Conservation (phyloP, 2,797 vertebrate species). For the Dallia pectoralis region DNA sequence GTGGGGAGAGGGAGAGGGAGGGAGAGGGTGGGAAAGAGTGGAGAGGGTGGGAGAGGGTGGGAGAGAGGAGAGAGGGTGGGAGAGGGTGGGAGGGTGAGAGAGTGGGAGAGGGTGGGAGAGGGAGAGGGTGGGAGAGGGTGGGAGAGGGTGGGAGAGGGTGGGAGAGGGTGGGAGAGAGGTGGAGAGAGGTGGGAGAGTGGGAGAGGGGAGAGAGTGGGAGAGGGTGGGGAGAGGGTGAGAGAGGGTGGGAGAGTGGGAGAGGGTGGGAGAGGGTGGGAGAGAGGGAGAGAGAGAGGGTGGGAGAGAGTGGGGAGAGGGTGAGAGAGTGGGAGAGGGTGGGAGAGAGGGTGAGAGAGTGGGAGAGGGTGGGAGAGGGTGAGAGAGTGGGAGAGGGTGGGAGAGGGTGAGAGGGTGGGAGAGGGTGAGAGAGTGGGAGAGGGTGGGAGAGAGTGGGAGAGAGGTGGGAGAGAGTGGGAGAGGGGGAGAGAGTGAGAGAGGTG, state of each 20-base stretch:
- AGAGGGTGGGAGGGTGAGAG: slow-evolving; percentile 23
- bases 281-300: slow-evolving; percentile 14
- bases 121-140: slow-evolving; percentile 8
- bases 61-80: slow-evolving; percentile 33
- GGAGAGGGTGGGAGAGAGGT: slow-evolving; percentile 23
- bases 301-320: neutral
- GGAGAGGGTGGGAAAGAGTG: slow-evolving; percentile 27
- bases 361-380: slow-evolving; percentile 4
- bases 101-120: slow-evolving; percentile 9
- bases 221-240: slow-evolving; percentile 10
- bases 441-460: neutral
- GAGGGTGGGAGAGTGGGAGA: slow-evolving; percentile 8
- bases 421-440: neutral
- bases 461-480: slow-evolving; percentile 21
- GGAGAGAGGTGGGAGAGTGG: slow-evolving; percentile 27
- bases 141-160: neutral
- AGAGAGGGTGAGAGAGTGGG: slow-evolving; percentile 21
- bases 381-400: slow-evolving; percentile 1
- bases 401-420: slow-evolving; percentile 12
- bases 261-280: slow-evolving; percentile 14
- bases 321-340: slow-evolving; percentile 6
- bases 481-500: slow-evolving; percentile 13
- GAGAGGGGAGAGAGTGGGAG: slow-evolving; percentile 22
- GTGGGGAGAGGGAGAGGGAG: neutral
- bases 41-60: slow-evolving; percentile 2